Evolutionary conservation across 2,888 invertebrate species (phyloP).

Genomic region (Tetrapedia diversipes): DNA sequence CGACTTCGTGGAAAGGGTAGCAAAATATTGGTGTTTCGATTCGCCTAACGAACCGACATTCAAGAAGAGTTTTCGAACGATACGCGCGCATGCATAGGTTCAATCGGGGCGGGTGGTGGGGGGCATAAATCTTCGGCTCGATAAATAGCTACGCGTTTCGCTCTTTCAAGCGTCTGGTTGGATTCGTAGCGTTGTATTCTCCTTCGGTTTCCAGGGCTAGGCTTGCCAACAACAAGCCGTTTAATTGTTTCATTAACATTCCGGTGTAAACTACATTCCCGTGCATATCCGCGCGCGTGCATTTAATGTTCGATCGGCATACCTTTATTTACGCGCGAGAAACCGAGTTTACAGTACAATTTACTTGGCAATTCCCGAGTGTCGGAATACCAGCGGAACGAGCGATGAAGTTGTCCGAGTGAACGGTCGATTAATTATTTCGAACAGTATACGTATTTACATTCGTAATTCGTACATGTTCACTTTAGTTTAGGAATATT

Average conservation of each 20-base stretch:
- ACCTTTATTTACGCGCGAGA: conserved; percentile 45
- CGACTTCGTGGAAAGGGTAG: not conserved
- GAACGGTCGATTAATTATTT: not conserved
- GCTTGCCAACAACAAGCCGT: conserved; percentile 16
- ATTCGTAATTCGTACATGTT: too few relatives aligned
- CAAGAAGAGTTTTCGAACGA: not conserved
- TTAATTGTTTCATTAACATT: conserved; percentile 58
- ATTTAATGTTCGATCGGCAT: conserved; percentile 51
- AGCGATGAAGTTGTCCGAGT: conserved; percentile 7
- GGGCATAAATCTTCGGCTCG: not conserved
- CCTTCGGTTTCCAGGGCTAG: conserved; percentile 1
- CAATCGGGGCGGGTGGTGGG: not conserved
- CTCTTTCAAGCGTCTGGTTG: conserved; percentile 3
- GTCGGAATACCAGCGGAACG: conserved; percentile 3
- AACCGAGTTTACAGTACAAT: conserved; percentile 41
- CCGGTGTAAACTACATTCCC: conserved; percentile 48
- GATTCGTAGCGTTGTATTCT: conserved; percentile 26
- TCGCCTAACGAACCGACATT: conserved; percentile 26
- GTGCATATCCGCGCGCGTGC: conserved; percentile 32
- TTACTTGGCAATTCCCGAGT: conserved; percentile 16
- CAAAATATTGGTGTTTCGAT: conserved; percentile 11
- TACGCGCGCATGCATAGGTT: not conserved
- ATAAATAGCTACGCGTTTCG: conserved; percentile 4
- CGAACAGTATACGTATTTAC: too few relatives aligned
- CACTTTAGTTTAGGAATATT: too few relatives aligned